Percentiles rank a stretch among this genome's conserved stretches.
Conservation (phyloP, 2,888 invertebrate species). For the Papilio protenor region DNA sequence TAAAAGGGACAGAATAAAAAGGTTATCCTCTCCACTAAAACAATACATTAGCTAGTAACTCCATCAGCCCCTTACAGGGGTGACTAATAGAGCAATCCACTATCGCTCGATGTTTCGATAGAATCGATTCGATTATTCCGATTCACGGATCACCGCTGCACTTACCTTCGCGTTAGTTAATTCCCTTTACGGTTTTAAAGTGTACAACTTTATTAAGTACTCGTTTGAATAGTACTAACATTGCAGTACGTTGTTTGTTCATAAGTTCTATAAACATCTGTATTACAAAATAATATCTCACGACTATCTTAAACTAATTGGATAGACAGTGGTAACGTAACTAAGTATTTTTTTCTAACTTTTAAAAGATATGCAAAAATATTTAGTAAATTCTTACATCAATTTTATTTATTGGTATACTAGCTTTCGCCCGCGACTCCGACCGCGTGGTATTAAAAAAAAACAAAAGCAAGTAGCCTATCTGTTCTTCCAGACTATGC, state of each 20-base stretch:
- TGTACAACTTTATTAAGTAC: constrained; percentile 33
- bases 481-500: no score
- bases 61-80: constrained; percentile 66
- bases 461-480: no score
- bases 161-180: constrained; percentile 44
- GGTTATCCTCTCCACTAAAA: constrained; percentile 55
- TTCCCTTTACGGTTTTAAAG: constrained; percentile 50
- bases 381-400: no score
- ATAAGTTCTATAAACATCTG: background rate
- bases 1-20: constrained; percentile 34
- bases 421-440: no score
- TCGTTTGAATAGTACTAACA: background rate
- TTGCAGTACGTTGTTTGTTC: background rate
- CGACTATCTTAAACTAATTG: background rate
- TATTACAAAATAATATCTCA: background rate
- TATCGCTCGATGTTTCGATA: constrained; percentile 62
- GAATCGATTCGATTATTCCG: constrained; percentile 73
- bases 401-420: no score
- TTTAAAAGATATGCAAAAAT: no score
- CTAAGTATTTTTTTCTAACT: no score
- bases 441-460: no score
- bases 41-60: constrained; percentile 68
- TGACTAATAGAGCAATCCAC: constrained; percentile 74
- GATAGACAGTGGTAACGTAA: no score
- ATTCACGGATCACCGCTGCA: constrained; percentile 57